Evolutionary conservation across 2,113 vertebrate genomes (phyloP), one percentile per base, ranked within the genome.

Genomic region (Fregetta grallaria): DNA sequence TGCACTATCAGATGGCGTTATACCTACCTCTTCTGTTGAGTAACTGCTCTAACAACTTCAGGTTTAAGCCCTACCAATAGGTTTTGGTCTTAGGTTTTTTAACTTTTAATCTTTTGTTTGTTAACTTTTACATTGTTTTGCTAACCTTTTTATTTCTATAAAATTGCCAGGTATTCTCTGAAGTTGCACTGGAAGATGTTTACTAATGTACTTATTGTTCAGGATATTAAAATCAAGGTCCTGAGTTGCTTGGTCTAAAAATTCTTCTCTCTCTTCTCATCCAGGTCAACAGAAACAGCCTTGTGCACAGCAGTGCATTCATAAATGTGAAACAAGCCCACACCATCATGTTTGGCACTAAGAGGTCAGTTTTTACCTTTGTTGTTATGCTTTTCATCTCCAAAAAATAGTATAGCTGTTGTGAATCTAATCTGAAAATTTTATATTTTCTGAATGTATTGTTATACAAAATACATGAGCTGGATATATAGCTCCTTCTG

Each of bases 271-370:
- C 56, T 84, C 13, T 96, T 88, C 87, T 86, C 42, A 92, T 55
- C 62, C 66, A 97, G 97, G 95, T 95, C 73, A 71, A 62, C 86
- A 66, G 91, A 84, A 97, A 82, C 97, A 98, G 90, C 96, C 87
- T 95, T 93, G 86, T 74, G 94, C 88, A 90, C 96, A 92, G 34
- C 86, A 86, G 71, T 94, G 94, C 78, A 82, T 97, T 94, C 89
- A 22, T 94, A 97, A 95, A 97, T 97, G 94, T 97, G 97, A 97
- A 97, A 91, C 92, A 97, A 97, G 97, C 91, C 96, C 3, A 6
- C 79, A 65, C 38, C 96, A 97, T 97, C 97, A 99, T 99, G 99
- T 99, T 99, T 98, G 99, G 97, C 98, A 99, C 98, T 89, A 99
- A 99, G 98, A 99, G 99, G 99, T 99, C 95, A 98, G 99, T 93